Evolutionary conservation across 2,113 vertebrate species (phyloP), one percentile per base, ranked within the genome.

Genomic region (Lampris incognitus): DNA sequence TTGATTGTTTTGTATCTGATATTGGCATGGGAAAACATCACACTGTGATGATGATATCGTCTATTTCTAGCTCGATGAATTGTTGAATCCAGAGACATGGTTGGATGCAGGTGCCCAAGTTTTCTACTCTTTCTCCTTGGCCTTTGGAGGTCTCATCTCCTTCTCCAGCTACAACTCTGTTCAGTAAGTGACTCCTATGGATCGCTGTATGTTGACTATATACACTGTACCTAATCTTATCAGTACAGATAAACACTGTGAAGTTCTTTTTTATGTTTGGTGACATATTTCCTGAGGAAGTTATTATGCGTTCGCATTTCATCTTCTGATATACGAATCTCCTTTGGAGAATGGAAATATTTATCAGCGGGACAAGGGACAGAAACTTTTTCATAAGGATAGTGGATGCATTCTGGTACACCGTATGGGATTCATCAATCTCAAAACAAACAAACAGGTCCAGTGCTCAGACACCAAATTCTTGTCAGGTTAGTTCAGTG

Each of bases 81-180:
- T 99, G 87, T 84, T 95, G 4, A 97, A 99, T 66, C 97, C 97
- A 0, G 5, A 83, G 2, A 98, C 97, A 0, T 99, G 98, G 98
- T 87, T 99, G 83, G 97, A 99, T 0, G 98, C 98, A 0, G 98
- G 98, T 0, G 95, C 97, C 5, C 97, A 99, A 72, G 98, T 99
- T 48, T 97, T 99, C 88, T 99, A 94, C 62, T 99, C 97, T 38
- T 99, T 99, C 90, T 98, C 97, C 0, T 44, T 99, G 89, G 98
- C 97, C 9, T 99, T 97, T 1, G 98, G 98, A 52, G 97, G 97
- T 5, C 97, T 99, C 78, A 99, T 99, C 87, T 98, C 98, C 9
- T 99, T 99, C 90, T 99, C 98, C 88, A 99, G 98, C 89, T 99
- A 99, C 91, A 99, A 99, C 88, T 95, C 97, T 1, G 36, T 99